These are phyloP conservation scores for Branchellion lobata DNA, from an alignment of 2,888 invertebrate genomes.

Conservation along the genomic window DNA sequence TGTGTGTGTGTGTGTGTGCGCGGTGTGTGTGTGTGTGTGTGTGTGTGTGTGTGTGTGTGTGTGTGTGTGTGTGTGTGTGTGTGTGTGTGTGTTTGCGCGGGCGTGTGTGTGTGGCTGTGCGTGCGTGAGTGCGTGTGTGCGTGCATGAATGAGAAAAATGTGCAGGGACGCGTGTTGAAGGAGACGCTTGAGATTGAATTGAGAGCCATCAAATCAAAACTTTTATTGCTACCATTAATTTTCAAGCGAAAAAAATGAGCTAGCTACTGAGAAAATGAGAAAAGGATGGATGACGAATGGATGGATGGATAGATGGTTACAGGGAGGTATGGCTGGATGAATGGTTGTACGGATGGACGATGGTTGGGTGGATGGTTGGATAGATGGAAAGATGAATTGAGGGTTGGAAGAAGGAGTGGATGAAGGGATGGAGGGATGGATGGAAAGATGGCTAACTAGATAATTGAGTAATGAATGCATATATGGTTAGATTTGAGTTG, in stretches of 20 bases:
- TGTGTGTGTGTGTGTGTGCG: too few relatives aligned
- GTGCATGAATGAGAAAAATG: slow-evolving; percentile 16
- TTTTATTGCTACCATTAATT: slow-evolving; percentile 43
- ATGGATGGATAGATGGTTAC: background rate
- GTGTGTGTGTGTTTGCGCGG: too few relatives aligned
- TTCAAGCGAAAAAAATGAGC: slow-evolving; percentile 23
- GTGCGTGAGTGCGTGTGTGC: background rate
- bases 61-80: too few relatives aligned
- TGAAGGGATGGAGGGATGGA: background rate
- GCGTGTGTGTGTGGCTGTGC: too few relatives aligned
- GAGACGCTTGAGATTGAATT: slow-evolving; percentile 35
- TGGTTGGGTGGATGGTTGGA: background rate
- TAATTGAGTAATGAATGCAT: too few relatives aligned
- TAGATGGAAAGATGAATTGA: background rate
- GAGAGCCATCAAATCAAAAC: slow-evolving; percentile 39
- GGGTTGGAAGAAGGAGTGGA: background rate
- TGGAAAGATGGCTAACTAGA: too few relatives aligned
- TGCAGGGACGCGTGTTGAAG: slow-evolving; percentile 25
- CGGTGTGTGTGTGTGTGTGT: too few relatives aligned
- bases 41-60: too few relatives aligned
- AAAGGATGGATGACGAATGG: background rate
- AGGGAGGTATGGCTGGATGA: background rate
- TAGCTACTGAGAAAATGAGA: background rate
- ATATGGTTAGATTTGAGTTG: too few relatives aligned
- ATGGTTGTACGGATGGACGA: background rate